A percentile compares a stretch with the other conserved stretches of the same genome.
Conservation (phyloP, 2,113 vertebrate species). For the Corydoras maculifer region DNA sequence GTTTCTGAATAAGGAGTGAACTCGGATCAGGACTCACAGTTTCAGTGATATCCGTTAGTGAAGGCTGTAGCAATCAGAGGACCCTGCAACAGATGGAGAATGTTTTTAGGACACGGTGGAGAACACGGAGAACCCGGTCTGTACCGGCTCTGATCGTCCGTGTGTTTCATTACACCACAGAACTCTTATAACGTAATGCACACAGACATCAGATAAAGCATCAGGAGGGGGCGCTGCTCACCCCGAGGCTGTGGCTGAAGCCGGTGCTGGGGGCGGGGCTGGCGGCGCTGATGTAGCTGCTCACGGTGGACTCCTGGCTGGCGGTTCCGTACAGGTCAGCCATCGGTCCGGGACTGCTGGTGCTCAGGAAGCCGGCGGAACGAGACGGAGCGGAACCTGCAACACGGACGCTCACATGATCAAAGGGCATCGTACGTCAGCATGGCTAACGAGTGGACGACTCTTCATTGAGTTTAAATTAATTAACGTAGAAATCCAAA, state of each 20-base stretch:
- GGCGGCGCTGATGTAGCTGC: conserved; percentile 97
- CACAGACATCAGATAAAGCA: too few species aligned
- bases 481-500: too few species aligned
- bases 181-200: too few species aligned
- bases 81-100: conserved; percentile 62
- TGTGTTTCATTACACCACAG: too few species aligned
- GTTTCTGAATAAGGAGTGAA: too few species aligned
- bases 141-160: too few species aligned
- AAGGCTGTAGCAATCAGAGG: conserved; percentile 99
- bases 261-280: conserved; percentile 93
- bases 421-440: too few species aligned
- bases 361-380: conserved; percentile 92
- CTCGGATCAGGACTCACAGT: conserved; percentile 29
- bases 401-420: too few species aligned
- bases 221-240: conserved; percentile 38
- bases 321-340: conserved; percentile 91
- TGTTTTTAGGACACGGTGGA: too few species aligned
- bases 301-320: conserved; percentile 94
- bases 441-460: too few species aligned
- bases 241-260: conserved; percentile 95
- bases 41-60: conserved; percentile 98
- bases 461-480: too few species aligned
- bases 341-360: conserved; percentile 96
- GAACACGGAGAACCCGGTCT: too few species aligned
- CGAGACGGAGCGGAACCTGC: conserved; percentile 88